These are phyloP conservation scores for Leuctra nigra DNA, from an alignment of 2,888 invertebrate genomes.

Conservation along the genomic window DNA sequence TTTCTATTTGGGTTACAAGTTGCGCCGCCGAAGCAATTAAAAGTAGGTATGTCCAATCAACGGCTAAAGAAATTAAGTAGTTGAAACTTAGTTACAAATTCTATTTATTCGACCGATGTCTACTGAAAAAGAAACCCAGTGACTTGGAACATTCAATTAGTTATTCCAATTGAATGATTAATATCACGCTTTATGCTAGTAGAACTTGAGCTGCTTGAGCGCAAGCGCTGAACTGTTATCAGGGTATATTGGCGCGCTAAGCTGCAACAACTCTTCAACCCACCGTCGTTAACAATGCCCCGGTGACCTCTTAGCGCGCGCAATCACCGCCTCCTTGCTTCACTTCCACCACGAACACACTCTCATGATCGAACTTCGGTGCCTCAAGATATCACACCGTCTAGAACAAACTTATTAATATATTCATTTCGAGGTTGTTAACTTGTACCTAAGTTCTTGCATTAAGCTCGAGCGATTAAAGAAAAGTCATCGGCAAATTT, in stretches of 20 bases:
- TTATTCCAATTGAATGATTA: not conserved
- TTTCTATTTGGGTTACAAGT: too few species aligned
- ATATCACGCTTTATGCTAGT: too few species aligned
- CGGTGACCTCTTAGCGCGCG: not conserved
- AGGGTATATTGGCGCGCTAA: not conserved
- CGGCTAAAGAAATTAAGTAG: constrained; percentile 7
- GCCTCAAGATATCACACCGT: too few species aligned
- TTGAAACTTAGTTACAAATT: constrained; percentile 7
- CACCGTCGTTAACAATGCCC: constrained; percentile 4
- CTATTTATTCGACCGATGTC: constrained; percentile 2
- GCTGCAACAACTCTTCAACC: not conserved
- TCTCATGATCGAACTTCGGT: not conserved
- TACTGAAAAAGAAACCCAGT: not conserved
- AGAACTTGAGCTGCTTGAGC: too few species aligned
- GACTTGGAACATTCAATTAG: constrained; percentile 1
- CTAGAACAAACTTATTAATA: not conserved
- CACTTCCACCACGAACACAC: not conserved
- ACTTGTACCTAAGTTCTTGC: too few species aligned
- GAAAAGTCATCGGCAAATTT: too few species aligned
- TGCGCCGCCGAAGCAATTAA: too few species aligned
- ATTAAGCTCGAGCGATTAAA: too few species aligned
- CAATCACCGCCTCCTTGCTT: not conserved
- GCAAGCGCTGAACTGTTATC: not conserved
- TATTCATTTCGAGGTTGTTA: not conserved
- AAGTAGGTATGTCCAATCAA: constrained; percentile 5